Percentiles rank a stretch among this genome's conserved stretches.
Evolutionary conservation across 2,113 vertebrate species (phyloP).

Genomic region (Anser cygnoides): DNA sequence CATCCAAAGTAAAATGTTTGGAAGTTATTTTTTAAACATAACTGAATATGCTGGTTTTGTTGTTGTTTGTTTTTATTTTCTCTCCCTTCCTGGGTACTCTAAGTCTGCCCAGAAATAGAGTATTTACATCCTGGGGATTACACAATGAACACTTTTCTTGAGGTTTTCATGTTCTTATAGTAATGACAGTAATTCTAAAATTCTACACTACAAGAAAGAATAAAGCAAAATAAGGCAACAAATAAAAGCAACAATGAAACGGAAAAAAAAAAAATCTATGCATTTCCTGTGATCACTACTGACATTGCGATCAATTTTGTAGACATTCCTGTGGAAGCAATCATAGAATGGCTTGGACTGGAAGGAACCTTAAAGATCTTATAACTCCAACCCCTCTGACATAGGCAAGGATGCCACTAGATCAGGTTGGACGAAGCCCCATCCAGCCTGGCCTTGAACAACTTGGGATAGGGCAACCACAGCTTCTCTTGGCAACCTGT

Average conservation of each 20-base stretch:
- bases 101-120: background rate
- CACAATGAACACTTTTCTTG: background rate
- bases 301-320: background rate
- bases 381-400: background rate
- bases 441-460: no score
- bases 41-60: background rate
- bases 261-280: background rate
- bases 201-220: background rate
- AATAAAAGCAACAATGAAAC: accelerated
- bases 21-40: background rate
- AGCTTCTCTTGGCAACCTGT: no score
- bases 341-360: background rate
- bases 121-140: background rate
- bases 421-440: no score
- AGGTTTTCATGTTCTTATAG: background rate
- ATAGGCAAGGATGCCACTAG: background rate
- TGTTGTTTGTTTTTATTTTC: background rate
- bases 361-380: no score
- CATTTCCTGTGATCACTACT: background rate
- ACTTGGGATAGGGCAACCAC: no score
- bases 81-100: background rate
- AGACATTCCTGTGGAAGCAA: background rate
- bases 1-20: background rate
- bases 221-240: background rate
- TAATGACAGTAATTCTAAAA: background rate